A percentile compares a stretch with the other conserved stretches of the same genome.
Evolutionary conservation across 2,797 vertebrate species (phyloP).

Genomic region (Mastacembelus armatus): DNA sequence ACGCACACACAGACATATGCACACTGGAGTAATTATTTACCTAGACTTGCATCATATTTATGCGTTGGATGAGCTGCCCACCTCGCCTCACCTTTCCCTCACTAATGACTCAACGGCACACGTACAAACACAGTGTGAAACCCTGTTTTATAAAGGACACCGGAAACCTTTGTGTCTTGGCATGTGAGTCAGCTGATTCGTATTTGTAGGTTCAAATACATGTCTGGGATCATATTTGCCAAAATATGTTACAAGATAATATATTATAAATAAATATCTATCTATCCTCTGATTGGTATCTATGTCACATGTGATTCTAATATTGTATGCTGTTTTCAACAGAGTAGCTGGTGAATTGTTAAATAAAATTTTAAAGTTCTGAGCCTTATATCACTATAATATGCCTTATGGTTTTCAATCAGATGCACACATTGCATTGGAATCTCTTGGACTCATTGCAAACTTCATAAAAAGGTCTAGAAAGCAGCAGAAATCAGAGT

Average conservation of each 20-base stretch:
- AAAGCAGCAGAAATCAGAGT: too few species aligned
- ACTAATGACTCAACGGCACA: constrained; percentile 20
- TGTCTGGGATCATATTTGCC: not conserved
- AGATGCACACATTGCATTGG: too few species aligned
- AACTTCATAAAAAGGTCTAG: too few species aligned
- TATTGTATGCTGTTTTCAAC: too few species aligned
- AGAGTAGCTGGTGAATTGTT: too few species aligned
- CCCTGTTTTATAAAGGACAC: constrained; percentile 7
- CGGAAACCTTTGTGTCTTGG: not conserved
- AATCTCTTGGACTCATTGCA: too few species aligned
- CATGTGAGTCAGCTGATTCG: constrained; percentile 34
- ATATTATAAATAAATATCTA: too few species aligned
- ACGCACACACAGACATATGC: constrained; percentile 11
- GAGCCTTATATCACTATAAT: too few species aligned
- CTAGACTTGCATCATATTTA: constrained; percentile 56
- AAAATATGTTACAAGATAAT: not conserved
- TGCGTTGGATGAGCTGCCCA: constrained; percentile 28
- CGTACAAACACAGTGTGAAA: constrained; percentile 16
- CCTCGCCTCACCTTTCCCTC: constrained; percentile 46
- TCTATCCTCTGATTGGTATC: too few species aligned
- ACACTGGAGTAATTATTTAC: constrained; percentile 44
- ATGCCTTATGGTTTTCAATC: too few species aligned
- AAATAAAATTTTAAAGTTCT: too few species aligned
- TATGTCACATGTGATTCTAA: too few species aligned
- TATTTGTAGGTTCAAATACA: not conserved